Conservation (phyloP, 2,888 invertebrate species). For the Diaperis boleti region DNA sequence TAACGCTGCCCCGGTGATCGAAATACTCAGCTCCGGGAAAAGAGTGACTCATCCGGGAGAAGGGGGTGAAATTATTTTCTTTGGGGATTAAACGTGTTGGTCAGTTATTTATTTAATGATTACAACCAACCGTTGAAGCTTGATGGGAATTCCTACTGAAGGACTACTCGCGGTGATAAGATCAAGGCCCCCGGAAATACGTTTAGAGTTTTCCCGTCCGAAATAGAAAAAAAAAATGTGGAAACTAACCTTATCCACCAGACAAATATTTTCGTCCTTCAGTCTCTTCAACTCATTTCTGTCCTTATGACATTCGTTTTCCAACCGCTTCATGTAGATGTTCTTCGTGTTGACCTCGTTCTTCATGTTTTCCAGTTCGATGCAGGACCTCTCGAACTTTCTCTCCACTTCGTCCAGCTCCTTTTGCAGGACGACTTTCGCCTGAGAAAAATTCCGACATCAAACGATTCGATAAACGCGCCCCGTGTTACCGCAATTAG, state of each 20-base stretch:
- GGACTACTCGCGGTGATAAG: not conserved
- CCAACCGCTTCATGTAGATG: constrained; percentile 5
- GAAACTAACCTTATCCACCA: constrained; percentile 22
- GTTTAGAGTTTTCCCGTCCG: no score
- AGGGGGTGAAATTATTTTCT: constrained; percentile 5
- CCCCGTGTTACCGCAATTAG: constrained; percentile 13
- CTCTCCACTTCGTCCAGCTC: not conserved
- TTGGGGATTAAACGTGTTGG: no score
- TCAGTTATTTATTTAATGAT: constrained; percentile 24
- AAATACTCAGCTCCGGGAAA: constrained; percentile 17
- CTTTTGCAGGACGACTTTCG: constrained; percentile 11
- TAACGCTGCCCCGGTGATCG: constrained; percentile 19
- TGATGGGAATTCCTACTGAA: constrained; percentile 29
- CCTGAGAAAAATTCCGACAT: constrained; percentile 17
- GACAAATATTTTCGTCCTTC: not conserved
- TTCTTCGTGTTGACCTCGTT: constrained; percentile 31
- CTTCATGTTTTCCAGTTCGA: constrained; percentile 23
- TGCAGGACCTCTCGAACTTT: constrained; percentile 5
- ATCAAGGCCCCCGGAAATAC: no score
- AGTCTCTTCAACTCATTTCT: not conserved
- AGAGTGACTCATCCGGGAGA: constrained; percentile 9
- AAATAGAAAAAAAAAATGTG: no score
- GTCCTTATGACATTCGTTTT: constrained; percentile 6
- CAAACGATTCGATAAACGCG: not conserved
- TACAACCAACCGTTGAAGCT: no score